These are phyloP conservation scores for Pseudocheirus occidentalis DNA, from an alignment of 2,797 vertebrate species.

Conservation along the genomic window DNA sequence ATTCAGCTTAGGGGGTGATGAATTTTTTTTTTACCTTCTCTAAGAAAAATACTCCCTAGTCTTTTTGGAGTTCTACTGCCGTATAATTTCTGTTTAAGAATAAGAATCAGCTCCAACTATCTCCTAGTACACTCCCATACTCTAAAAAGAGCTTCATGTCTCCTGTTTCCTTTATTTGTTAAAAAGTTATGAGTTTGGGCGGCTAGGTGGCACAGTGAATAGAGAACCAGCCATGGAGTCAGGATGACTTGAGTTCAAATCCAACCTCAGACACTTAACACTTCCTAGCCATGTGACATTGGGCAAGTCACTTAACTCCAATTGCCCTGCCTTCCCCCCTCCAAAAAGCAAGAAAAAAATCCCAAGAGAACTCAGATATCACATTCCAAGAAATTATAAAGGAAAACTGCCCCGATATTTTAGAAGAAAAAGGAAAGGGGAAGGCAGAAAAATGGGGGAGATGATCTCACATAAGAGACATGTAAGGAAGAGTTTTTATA, in stretches of 20 bases:
- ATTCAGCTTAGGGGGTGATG: not conserved
- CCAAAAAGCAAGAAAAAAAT: too few relatives aligned
- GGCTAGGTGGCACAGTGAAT: too few relatives aligned
- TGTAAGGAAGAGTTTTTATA: too few relatives aligned
- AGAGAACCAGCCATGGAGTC: too few relatives aligned
- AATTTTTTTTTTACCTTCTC: constrained; percentile 17
- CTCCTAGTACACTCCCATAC: not conserved
- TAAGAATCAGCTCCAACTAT: not conserved
- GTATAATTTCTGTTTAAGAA: not conserved
- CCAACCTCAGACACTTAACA: too few relatives aligned
- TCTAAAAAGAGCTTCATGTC: not conserved
- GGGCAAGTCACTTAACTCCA: too few relatives aligned
- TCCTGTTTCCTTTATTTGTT: constrained; percentile 18
- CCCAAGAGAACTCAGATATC: not conserved
- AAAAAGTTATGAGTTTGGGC: not conserved
- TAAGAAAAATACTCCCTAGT: not conserved
- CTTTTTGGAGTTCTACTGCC: constrained; percentile 35
- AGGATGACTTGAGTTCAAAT: too few relatives aligned
- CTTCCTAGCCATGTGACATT: too few relatives aligned
- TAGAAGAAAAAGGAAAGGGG: not conserved
- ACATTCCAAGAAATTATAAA: not conserved
- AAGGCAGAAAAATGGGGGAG: too few relatives aligned
- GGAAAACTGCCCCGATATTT: not conserved
- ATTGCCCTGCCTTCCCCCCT: too few relatives aligned
- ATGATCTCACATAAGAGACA: too few relatives aligned